Percentiles rank a stretch among this genome's conserved stretches.
Evolutionary conservation across 2,797 vertebrate genomes (phyloP).

Genomic region (Heterohyrax brucei): DNA sequence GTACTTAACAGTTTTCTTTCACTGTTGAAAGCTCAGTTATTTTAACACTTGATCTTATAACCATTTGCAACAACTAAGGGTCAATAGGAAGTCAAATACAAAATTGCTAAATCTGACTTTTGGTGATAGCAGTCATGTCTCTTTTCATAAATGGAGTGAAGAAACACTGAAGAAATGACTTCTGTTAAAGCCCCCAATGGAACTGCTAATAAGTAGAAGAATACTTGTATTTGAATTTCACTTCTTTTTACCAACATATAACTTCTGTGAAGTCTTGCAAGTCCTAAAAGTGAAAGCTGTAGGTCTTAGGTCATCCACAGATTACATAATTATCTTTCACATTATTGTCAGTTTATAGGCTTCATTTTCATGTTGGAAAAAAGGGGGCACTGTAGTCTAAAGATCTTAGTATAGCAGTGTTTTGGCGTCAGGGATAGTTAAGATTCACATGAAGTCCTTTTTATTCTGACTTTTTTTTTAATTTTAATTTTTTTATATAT

Average conservation of each 20-base stretch:
- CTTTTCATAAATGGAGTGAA: constrained; percentile 72
- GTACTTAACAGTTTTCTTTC: constrained; percentile 72
- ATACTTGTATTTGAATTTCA: constrained; percentile 74
- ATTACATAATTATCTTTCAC: constrained; percentile 63
- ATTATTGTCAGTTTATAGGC: constrained; percentile 61
- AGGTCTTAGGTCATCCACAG: constrained; percentile 51
- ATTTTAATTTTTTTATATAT: too few relatives aligned
- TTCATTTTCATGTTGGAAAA: constrained; percentile 75
- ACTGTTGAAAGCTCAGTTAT: constrained; percentile 63
- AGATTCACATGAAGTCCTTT: too few relatives aligned
- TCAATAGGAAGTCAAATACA: constrained; percentile 73
- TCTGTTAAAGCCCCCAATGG: constrained; percentile 67
- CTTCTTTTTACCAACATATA: constrained; percentile 39
- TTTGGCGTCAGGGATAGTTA: too few relatives aligned
- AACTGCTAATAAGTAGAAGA: constrained; percentile 72
- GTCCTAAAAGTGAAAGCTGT: constrained; percentile 41
- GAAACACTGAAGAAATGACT: constrained; percentile 72
- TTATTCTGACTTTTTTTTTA: too few relatives aligned
- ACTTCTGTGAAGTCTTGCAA: constrained; percentile 55
- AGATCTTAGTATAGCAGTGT: neutral
- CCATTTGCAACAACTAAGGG: constrained; percentile 61
- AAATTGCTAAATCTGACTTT: constrained; percentile 73
- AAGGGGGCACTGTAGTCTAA: constrained; percentile 3
- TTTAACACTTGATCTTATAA: constrained; percentile 73
- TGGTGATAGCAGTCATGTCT: constrained; percentile 64